Evolutionary conservation across 2,797 vertebrate genomes (phyloP).

Genomic region (Antennarius maculatus): DNA sequence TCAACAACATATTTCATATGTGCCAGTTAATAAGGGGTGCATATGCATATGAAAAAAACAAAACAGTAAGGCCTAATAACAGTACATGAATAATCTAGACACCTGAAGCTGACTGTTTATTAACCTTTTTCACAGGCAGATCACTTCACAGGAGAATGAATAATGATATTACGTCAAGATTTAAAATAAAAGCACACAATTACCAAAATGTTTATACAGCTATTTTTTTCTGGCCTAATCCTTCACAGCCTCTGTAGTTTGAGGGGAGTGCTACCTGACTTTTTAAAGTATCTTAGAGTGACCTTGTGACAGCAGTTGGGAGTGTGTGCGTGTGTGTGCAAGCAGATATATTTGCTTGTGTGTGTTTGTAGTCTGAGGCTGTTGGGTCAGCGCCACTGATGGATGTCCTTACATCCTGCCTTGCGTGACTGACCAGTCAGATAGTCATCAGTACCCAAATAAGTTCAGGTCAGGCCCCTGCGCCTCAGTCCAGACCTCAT

Average conservation of each 20-base stretch:
- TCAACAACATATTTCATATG: too few relatives aligned
- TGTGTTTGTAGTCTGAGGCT: conserved; percentile 33
- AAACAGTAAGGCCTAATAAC: too few relatives aligned
- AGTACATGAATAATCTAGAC: neutral
- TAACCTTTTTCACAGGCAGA: neutral
- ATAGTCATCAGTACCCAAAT: conserved; percentile 87
- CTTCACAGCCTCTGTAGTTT: neutral
- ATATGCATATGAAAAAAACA: too few relatives aligned
- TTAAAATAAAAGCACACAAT: neutral
- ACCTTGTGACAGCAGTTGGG: conserved; percentile 1
- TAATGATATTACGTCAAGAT: too few relatives aligned
- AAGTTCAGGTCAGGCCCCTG: conserved; percentile 74
- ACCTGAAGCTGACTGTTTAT: neutral
- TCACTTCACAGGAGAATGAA: neutral
- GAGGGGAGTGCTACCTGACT: neutral
- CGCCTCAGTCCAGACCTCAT: conserved; percentile 76
- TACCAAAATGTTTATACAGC: neutral
- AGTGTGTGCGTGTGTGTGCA: conserved; percentile 17
- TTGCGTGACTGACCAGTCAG: conserved; percentile 79
- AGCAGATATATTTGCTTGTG: conserved; percentile 33
- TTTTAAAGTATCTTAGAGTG: neutral
- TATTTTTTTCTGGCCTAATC: neutral
- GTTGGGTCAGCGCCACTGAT: conserved; percentile 52
- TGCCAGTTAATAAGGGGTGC: too few relatives aligned
- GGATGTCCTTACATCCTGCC: conserved; percentile 66